Evolutionary conservation across 2,888 invertebrate genomes (phyloP).

Genomic region (Agriopis leucophaearia): DNA sequence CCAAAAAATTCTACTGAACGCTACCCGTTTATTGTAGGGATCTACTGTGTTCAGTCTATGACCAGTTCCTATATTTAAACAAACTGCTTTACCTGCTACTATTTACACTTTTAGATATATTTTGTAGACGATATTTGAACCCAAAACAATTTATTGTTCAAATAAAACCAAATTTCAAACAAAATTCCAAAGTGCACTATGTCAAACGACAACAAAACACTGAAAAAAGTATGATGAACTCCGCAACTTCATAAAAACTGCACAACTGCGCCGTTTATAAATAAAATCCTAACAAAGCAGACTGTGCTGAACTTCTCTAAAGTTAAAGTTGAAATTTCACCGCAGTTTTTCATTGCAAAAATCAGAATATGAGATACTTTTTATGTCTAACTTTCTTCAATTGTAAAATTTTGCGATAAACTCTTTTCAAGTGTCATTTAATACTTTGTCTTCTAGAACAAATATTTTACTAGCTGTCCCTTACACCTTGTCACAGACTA

Average conservation of each 20-base stretch:
- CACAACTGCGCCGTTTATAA: constrained; percentile 5
- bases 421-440: constrained; percentile 25
- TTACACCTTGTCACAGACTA: too few species aligned
- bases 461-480: not conserved
- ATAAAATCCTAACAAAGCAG: not conserved
- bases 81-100: too few species aligned
- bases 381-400: constrained; percentile 6
- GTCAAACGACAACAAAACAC: constrained; percentile 1
- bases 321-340: constrained; percentile 20
- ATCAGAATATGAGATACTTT: constrained; percentile 22
- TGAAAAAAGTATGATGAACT: not conserved
- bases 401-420: not conserved
- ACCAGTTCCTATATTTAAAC: too few species aligned
- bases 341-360: constrained; percentile 11
- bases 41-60: too few species aligned
- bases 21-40: too few species aligned
- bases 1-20: too few species aligned
- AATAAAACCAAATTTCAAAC: not conserved
- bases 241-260: constrained; percentile 7
- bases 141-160: not conserved
- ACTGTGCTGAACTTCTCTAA: not conserved
- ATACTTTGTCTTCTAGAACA: not conserved
- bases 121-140: not conserved
- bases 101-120: too few species aligned
- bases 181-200: not conserved